These are phyloP conservation scores for Brachyrhaphis roseni DNA, from an alignment of 2,797 vertebrate species.

Conservation along the genomic window DNA sequence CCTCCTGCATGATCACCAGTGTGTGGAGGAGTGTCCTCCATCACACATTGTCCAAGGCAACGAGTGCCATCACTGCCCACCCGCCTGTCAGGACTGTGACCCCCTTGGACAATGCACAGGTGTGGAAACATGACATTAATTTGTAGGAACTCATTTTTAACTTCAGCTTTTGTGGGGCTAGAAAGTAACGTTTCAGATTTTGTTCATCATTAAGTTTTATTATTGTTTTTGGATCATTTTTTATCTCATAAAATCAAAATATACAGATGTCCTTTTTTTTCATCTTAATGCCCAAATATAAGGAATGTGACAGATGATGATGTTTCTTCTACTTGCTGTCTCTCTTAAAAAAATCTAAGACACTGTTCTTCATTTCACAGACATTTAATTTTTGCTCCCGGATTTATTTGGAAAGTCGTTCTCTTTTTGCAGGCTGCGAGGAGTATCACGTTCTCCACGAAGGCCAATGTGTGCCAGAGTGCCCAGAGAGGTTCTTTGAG, in stretches of 20 bases:
- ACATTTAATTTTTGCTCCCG: conserved; percentile 10
- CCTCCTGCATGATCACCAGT: conserved; percentile 81
- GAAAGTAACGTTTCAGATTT: neutral
- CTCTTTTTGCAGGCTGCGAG: conserved; percentile 80
- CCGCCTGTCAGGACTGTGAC: conserved; percentile 84
- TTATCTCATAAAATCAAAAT: neutral
- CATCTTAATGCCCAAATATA: neutral
- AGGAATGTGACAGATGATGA: neutral
- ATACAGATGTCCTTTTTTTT: no score
- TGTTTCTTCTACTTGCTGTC: neutral
- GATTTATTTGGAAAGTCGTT: conserved; percentile 11
- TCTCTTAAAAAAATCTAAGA: neutral
- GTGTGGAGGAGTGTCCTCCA: conserved; percentile 82
- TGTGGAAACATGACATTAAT: conserved; percentile 54
- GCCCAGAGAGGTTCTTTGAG: conserved; percentile 83
- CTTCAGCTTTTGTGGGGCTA: neutral
- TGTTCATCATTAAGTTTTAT: neutral
- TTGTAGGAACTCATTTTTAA: no score
- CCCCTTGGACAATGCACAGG: conserved; percentile 85
- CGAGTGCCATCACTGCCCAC: conserved; percentile 84
- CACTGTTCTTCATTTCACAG: conserved; percentile 1
- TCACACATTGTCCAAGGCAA: conserved; percentile 73
- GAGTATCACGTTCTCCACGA: conserved; percentile 81
- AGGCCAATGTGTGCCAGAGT: conserved; percentile 80
- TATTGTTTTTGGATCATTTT: neutral